Base-by-base conservation (phyloP, 2,888 invertebrate species). In the Leucoma salicis region DNA sequence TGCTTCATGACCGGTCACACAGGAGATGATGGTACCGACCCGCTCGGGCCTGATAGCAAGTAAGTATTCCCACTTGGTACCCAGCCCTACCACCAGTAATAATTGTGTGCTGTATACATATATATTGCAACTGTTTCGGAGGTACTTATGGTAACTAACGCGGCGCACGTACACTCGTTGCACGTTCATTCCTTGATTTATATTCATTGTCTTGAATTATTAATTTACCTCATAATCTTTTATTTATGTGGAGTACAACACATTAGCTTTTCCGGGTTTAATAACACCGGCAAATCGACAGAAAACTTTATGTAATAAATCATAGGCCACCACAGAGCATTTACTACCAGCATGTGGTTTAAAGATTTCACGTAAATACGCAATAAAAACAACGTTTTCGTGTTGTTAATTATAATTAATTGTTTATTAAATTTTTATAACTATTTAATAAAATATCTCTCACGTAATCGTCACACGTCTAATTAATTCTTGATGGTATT, bases 141-240 rank as follows among this genome's bases (percentile, higher is more conserved):
- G n/a, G n/a, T n/a, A n/a, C n/a, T n/a, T n/a, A 25, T 25, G 4
- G 25, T 25, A 25, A 8, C 25, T 13, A 29, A 29, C 8, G 14
- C 57, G 10, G 34, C 16, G 5, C 48, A 57, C 50, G 55, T 55
- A 50, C 53, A 42, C 12, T 48, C 47, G 35, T 49, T 54, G 50
- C 64, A 59, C 63, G 64, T 61, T 40, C 31, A 5, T 35, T 41
- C 2, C 41, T 39, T 49, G 49, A 61, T 63, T 63, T 49, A 52
- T 57, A 63, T 63, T 61, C 62, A 58, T 55, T 50, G 52, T 28
- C 37, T 40, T 49, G 62, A 47, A 52, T 63, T 60, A 60, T 53
- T 58, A 60, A 61, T 58, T 61, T 61, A 47, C 62, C 36, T 45
- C 41, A 55, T 48, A 57, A 52, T 57, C 40, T 60, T 57, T 57